Base-by-base conservation (phyloP, 2,888 invertebrate genomes). In the Oxystoma pomonae region DNA sequence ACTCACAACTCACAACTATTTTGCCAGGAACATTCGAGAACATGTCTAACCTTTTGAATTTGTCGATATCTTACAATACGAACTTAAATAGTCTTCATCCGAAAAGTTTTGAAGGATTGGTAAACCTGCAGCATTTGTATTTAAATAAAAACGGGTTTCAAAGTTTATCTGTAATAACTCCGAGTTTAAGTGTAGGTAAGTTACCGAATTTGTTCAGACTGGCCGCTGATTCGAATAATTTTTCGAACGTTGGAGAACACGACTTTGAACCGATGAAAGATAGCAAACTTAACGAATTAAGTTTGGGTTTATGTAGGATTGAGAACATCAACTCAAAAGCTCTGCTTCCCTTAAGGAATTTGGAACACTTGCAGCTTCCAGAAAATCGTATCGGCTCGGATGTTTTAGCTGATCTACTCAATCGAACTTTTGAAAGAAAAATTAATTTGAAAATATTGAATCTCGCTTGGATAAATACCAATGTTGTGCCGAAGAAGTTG, bases 51-150 rank as follows among this genome's bases (percentile, higher is more conserved):
- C 71, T 87, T 20, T 75, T 79, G 55, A 83, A 83, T 58, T 72
- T 87, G 9, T 84, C 85, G 0, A 83, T 87, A 69, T 84, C 84
- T 0, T 84, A 82, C 70, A 86, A 86, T 69, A 80, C 80, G 1
- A 77, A 80, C 9, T 75, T 87, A 1, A 76, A 72, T 20, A 71
- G 73, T 2, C 78, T 87, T n/a, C 76, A 82, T 19, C 73, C 77
- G 20, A 74, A 78, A 21, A 79, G 80, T 1, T 87, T 87, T 70
- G 74, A 78, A 57, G 87, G 87, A 1, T 76, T 87, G 50, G 70
- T 67, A 0, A 84, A 81, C 65, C 80, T 87, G 16, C 74, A 75
- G 56, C 81, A 82, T 65, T 73, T 87, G 55, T 81, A 79, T 58
- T 73, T 87, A 68, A 81, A 83, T 3, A 84, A 85, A 70, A 86